Conservation (phyloP, 2,888 invertebrate species). For the Sylvicola fuscatus region DNA sequence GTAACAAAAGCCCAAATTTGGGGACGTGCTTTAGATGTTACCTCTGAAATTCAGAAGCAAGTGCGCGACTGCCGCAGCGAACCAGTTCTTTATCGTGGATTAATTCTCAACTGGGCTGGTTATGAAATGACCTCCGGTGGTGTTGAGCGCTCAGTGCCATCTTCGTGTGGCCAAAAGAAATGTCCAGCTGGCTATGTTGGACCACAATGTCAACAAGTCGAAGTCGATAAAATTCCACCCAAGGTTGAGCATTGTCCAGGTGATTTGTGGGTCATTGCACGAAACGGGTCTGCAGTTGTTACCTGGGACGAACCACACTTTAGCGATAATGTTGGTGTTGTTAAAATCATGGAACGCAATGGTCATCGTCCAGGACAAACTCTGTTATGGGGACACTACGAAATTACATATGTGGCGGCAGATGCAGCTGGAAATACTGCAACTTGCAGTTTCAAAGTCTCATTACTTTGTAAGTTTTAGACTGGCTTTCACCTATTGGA, state of each 20-base stretch:
- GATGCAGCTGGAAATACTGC: conserved; percentile 86
- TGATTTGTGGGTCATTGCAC: conserved; percentile 84
- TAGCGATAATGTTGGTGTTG: conserved; percentile 70
- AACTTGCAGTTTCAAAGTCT: conserved; percentile 78
- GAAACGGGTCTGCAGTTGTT: conserved; percentile 76
- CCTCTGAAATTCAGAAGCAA: conserved; percentile 83
- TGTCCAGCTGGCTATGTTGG: conserved; percentile 87
- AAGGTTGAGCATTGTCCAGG: conserved; percentile 79
- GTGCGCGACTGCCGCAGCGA: conserved; percentile 83
- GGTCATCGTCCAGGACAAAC: conserved; percentile 78
- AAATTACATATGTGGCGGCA: conserved; percentile 81
- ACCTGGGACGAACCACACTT: conserved; percentile 85
- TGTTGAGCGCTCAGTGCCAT: conserved; percentile 78
- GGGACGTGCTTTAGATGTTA: conserved; percentile 77
- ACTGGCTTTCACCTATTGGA: conserved; percentile 1
- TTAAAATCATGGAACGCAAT: conserved; percentile 59
- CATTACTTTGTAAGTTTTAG: conserved; percentile 57
- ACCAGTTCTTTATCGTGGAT: conserved; percentile 67
- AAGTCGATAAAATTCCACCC: conserved; percentile 70
- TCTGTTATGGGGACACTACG: conserved; percentile 76
- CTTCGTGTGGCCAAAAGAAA: conserved; percentile 73
- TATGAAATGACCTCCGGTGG: conserved; percentile 78
- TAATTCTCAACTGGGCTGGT: conserved; percentile 83
- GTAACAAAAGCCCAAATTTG: conserved; percentile 88
- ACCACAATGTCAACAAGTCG: conserved; percentile 61